Base-by-base conservation (phyloP, 2,888 invertebrate species). In the Theodoxus fluviatilis region DNA sequence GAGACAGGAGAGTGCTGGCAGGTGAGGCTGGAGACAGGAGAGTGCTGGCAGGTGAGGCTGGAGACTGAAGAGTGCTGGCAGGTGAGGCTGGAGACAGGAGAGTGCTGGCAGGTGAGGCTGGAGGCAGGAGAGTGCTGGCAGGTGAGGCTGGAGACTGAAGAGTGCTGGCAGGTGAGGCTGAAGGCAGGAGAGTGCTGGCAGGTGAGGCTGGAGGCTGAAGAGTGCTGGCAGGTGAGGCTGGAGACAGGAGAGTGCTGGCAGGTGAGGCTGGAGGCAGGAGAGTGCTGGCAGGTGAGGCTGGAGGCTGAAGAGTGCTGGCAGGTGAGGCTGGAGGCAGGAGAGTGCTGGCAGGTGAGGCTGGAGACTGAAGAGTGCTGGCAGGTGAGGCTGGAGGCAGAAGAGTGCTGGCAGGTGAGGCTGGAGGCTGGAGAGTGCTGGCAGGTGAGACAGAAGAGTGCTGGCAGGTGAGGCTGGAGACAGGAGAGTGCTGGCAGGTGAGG, bases 11-110 rank as follows among this genome's bases (percentile, higher is more conserved):
- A n/a, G n/a, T n/a, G n/a, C n/a, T n/a, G n/a, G n/a, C n/a, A n/a
- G n/a, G n/a, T n/a, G n/a, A n/a, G n/a, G n/a, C n/a, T 84, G 92
- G 93, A 12, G 91, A 92, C 7, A 92, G 92, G 91, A 88, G 92
- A 82, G 92, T 92, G 3, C 86, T 93, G 47, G 89, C 91, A 77
- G 88, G 88, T 88, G 73, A 66, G 72, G 31, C 22, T 47, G 28
- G 18, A 63, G 6, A 7, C 7, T 49, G 43, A 28, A 25, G 4
- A n/a, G n/a, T n/a, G n/a, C n/a, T n/a, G n/a, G n/a, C n/a, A n/a
- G n/a, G n/a, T n/a, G n/a, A n/a, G n/a, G n/a, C n/a, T 84, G 92
- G 93, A 12, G 91, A 92, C 7, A 92, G 92, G 91, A 88, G 92
- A 82, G 92, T 92, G 3, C 86, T 93, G 47, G 89, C 91, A 77